A percentile compares a stretch with the other conserved stretches of the same genome.
phyloP scores from a whole-genome alignment of 92 coral and sea anemone genomes.

The Ricordea florida region DNA sequence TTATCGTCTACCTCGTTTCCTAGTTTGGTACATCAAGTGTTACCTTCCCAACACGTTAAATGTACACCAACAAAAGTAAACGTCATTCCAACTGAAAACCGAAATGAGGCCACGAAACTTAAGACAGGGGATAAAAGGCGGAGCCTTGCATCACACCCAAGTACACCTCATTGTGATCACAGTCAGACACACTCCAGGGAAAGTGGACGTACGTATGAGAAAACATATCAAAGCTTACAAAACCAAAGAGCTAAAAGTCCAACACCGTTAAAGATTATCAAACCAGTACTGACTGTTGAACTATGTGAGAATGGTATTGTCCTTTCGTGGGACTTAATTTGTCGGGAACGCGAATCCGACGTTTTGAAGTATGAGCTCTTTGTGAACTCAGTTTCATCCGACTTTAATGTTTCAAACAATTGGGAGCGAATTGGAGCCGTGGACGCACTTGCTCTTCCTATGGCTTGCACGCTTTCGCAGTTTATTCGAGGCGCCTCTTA shows the following conservation, averaged over 20 bases:
- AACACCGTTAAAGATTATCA: not conserved
- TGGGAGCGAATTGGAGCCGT: slow-evolving; percentile 22
- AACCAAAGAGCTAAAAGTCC: not conserved
- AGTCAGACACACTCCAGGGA: not conserved
- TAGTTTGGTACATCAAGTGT: too few relatives aligned
- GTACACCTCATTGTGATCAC: not conserved
- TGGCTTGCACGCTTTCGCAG: slow-evolving; percentile 35
- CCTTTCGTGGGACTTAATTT: slow-evolving; percentile 23
- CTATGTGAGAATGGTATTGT: not conserved
- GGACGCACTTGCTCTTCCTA: slow-evolving; percentile 37
- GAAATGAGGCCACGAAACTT: too few relatives aligned
- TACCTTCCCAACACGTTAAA: too few relatives aligned
- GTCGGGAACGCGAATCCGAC: slow-evolving; percentile 2
- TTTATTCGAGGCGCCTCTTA: slow-evolving; percentile 22
- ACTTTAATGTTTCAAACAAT: not conserved
- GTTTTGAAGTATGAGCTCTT: slow-evolving; percentile 25
- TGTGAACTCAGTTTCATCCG: slow-evolving; percentile 3
- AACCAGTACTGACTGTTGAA: slow-evolving; percentile 4
- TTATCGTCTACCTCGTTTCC: too few relatives aligned
- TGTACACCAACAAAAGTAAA: too few relatives aligned
- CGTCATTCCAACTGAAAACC: too few relatives aligned
- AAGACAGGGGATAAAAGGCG: not conserved
- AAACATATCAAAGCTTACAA: not conserved
- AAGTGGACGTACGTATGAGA: not conserved
- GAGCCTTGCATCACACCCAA: not conserved